A percentile compares a stretch with the other conserved stretches of the same genome.
phyloP scores from a whole-genome alignment of 2,888 invertebrate species.

The Molorchus minor region DNA sequence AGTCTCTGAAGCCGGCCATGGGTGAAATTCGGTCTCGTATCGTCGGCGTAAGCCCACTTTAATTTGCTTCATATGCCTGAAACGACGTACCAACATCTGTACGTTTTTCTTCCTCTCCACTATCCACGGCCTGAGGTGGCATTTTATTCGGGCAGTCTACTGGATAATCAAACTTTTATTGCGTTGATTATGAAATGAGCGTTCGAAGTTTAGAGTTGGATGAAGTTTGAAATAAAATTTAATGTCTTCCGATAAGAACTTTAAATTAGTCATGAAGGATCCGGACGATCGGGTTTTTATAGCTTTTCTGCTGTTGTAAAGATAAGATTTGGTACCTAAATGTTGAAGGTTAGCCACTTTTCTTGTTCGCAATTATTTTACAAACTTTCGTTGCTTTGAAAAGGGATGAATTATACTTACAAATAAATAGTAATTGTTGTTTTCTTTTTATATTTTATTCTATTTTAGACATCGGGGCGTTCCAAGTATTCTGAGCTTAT shows the following conservation, averaged over 20 bases:
- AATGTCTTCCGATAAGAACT: background rate
- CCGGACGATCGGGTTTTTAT: too few species aligned
- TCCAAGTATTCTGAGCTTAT: too few species aligned
- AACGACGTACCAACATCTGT: slow-evolving; percentile 26
- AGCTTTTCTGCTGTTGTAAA: too few species aligned
- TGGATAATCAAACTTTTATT: slow-evolving; percentile 4
- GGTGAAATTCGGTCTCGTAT: slow-evolving; percentile 50
- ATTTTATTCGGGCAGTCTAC: background rate
- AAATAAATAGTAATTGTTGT: too few species aligned
- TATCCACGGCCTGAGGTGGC: background rate
- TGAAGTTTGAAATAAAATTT: background rate
- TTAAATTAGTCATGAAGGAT: too few species aligned
- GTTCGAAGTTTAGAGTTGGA: background rate
- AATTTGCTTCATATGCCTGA: slow-evolving; percentile 51
- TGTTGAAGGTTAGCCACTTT: too few species aligned
- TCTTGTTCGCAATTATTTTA: too few species aligned
- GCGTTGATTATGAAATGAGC: background rate
- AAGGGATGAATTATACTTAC: too few species aligned
- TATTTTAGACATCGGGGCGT: too few species aligned
- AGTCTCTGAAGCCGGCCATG: slow-evolving; percentile 54
- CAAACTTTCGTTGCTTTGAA: too few species aligned
- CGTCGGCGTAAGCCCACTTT: slow-evolving; percentile 33
- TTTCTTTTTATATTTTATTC: too few species aligned
- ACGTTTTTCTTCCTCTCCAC: background rate
- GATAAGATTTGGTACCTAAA: too few species aligned